phyloP scores from a whole-genome alignment of 2,113 vertebrate species.

The Macquaria australasica region DNA sequence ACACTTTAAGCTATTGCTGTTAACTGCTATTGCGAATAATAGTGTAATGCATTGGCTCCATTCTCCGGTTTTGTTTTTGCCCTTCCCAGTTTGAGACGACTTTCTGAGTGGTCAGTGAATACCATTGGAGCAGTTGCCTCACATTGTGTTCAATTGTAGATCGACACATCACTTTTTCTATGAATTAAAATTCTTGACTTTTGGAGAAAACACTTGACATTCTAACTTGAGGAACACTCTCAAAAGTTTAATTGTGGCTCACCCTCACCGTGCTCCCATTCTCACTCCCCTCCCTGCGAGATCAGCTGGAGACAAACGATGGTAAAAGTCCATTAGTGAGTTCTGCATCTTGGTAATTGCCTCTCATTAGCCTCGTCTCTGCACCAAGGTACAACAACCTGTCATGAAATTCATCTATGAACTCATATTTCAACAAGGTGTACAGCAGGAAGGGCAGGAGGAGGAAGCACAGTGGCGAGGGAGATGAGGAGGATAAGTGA shows the following conservation, averaged over 20 bases:
- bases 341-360: constrained; percentile 68
- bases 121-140: not conserved
- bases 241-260: constrained; percentile 1
- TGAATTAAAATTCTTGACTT: not conserved
- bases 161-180: not conserved
- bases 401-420: constrained; percentile 40
- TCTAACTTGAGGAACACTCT: not conserved
- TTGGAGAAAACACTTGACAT: not conserved
- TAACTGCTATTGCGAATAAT: not conserved
- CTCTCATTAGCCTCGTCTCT: constrained; percentile 60
- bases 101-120: not conserved
- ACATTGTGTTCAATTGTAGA: not conserved
- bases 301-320: constrained; percentile 59
- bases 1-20: not conserved
- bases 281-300: not conserved
- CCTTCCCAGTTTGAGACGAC: not conserved
- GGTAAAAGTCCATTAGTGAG: constrained; percentile 69
- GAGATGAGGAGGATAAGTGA: constrained; percentile 31
- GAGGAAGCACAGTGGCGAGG: not conserved
- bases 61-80: not conserved
- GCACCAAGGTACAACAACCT: constrained; percentile 53
- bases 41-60: not conserved
- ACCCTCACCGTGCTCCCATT: not conserved
- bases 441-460: constrained; percentile 35
- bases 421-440: constrained; percentile 50